A percentile compares a stretch with the other conserved stretches of the same genome.
phyloP scores from a whole-genome alignment of 2,797 vertebrate species.

The Scyliorhinus canicula region DNA sequence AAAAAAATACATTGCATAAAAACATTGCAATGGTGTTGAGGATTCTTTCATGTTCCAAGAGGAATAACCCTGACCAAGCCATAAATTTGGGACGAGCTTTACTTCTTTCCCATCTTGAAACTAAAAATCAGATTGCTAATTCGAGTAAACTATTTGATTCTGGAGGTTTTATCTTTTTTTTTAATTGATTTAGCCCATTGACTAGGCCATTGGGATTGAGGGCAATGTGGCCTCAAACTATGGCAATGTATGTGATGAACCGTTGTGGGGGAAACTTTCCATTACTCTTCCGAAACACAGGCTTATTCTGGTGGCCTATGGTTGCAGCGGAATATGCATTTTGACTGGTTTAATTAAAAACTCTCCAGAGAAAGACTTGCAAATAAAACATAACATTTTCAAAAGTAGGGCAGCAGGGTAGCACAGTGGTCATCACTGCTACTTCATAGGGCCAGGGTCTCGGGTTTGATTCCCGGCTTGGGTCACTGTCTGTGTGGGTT shows the following conservation, averaged over 20 bases:
- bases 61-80: background rate
- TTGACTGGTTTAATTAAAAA: background rate
- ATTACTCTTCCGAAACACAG: background rate
- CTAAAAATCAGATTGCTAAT: background rate
- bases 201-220: background rate
- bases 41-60: background rate
- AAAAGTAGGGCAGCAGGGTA: too few relatives aligned
- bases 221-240: background rate
- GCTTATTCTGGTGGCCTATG: background rate
- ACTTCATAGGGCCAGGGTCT: too few relatives aligned
- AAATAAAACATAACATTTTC: too few relatives aligned
- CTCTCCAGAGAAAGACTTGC: too few relatives aligned
- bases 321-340: background rate
- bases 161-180: background rate
- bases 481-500: too few relatives aligned
- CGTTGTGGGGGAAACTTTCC: background rate
- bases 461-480: too few relatives aligned
- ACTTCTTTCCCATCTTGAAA: background rate
- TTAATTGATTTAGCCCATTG: background rate
- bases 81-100: background rate
- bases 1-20: background rate
- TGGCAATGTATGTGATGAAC: background rate
- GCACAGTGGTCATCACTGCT: too few relatives aligned
- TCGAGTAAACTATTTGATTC: background rate
- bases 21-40: background rate